Conservation (phyloP, 2,113 vertebrate species). For the Sylvilagus bachmani region DNA sequence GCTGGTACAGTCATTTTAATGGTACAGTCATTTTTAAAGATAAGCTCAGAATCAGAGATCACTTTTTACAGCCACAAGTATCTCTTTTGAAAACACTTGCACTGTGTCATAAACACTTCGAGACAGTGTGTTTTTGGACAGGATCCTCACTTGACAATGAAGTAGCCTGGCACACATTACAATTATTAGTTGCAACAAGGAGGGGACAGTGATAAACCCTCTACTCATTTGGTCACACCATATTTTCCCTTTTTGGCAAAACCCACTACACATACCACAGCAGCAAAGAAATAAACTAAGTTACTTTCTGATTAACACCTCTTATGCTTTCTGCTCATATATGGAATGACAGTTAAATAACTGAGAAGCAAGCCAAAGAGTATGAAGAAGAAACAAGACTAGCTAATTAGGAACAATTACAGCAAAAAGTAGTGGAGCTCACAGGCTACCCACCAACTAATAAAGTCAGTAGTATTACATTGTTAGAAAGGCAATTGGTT, state of each 20-base stretch:
- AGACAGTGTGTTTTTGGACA: conserved; percentile 43
- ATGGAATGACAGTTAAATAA: neutral
- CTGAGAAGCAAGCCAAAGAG: conserved; percentile 67
- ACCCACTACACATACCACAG: neutral
- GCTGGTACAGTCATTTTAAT: neutral
- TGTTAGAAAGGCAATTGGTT: conserved; percentile 39
- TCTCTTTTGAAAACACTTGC: conserved; percentile 2
- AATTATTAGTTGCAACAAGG: neutral
- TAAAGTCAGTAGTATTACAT: neutral
- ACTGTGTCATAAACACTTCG: neutral
- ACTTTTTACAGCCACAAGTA: neutral
- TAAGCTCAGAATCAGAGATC: neutral
- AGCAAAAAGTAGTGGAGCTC: neutral
- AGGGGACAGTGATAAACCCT: neutral
- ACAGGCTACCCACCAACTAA: neutral
- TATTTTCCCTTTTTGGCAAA: conserved; percentile 78
- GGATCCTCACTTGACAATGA: neutral
- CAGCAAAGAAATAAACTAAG: conserved; percentile 34
- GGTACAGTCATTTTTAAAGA: neutral
- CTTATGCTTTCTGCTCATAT: conserved; percentile 38
- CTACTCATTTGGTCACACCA: conserved; percentile 73
- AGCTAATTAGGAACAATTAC: neutral
- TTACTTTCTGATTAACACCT: conserved; percentile 67
- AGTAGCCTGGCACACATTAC: neutral
- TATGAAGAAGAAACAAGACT: conserved; percentile 15